Conservation (phyloP, 2,113 vertebrate species). For the Sardina pilchardus region DNA sequence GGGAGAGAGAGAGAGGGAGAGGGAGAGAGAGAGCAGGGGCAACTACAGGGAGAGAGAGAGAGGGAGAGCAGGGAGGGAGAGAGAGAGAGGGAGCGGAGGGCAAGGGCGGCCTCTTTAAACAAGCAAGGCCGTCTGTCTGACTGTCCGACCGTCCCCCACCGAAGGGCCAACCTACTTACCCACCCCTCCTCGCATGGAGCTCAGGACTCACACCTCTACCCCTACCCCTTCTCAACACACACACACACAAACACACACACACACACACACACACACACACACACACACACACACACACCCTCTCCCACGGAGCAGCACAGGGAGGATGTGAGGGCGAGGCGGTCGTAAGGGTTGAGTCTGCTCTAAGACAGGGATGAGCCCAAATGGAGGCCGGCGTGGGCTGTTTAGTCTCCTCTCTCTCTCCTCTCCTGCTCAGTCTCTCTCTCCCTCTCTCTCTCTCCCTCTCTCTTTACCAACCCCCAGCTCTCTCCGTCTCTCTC, state of each 20-base stretch:
- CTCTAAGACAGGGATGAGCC: constrained; percentile 24
- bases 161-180: background rate
- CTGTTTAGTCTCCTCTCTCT: background rate
- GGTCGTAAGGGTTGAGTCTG: constrained; percentile 23
- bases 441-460: background rate
- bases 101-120: background rate
- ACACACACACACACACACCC: constrained; percentile 3
- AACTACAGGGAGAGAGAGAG: background rate
- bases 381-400: background rate
- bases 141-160: background rate
- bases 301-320: background rate
- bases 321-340: background rate
- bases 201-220: constrained; percentile 11
- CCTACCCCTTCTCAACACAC: background rate
- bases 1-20: background rate
- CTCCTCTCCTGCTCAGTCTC: background rate
- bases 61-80: background rate
- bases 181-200: background rate
- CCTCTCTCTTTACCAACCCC: background rate
- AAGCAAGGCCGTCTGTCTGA: background rate
- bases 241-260: background rate
- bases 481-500: background rate
- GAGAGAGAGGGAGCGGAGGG: background rate
- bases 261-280: background rate
- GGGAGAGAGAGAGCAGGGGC: background rate